Percentiles rank a stretch among this genome's conserved stretches.
Evolutionary conservation across 2,888 invertebrate genomes (phyloP).

Genomic region (Machimus atricapillus): DNA sequence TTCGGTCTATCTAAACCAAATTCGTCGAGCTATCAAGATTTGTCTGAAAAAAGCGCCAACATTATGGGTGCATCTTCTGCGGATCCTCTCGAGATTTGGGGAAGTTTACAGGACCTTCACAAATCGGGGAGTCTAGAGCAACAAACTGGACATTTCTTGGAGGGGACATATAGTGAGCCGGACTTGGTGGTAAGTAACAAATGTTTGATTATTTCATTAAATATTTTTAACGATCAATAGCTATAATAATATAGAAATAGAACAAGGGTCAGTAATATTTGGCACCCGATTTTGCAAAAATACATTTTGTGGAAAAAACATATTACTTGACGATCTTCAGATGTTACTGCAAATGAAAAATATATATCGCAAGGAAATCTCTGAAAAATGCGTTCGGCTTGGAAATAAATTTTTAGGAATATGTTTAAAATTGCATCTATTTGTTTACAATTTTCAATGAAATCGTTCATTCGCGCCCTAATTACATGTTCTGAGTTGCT

Average conservation of each 20-base stretch:
- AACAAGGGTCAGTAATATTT: too few relatives aligned
- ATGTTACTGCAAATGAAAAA: too few relatives aligned
- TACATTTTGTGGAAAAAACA: too few relatives aligned
- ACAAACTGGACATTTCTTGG: conserved; percentile 50
- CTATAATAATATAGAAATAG: background rate
- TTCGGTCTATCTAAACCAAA: conserved; percentile 63
- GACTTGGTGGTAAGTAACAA: conserved; percentile 65
- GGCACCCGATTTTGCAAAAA: too few relatives aligned
- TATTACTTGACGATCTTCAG: too few relatives aligned
- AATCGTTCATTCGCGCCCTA: too few relatives aligned
- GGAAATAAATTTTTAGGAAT: too few relatives aligned
- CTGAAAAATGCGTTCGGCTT: too few relatives aligned
- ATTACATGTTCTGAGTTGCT: too few relatives aligned
- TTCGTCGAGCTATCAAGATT: conserved; percentile 59
- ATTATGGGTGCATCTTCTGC: conserved; percentile 53
- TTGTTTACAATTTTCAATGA: too few relatives aligned
- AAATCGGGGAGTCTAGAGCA: conserved; percentile 46
- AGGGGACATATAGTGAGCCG: conserved; percentile 72
- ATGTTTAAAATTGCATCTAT: too few relatives aligned
- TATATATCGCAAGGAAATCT: too few relatives aligned
- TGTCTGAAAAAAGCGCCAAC: conserved; percentile 53
- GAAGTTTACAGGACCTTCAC: conserved; percentile 71
- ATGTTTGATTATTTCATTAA: background rate
- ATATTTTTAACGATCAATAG: background rate
- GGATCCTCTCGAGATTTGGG: conserved; percentile 63